Conservation (phyloP, 2,113 vertebrate species). For the Talpa occidentalis region DNA sequence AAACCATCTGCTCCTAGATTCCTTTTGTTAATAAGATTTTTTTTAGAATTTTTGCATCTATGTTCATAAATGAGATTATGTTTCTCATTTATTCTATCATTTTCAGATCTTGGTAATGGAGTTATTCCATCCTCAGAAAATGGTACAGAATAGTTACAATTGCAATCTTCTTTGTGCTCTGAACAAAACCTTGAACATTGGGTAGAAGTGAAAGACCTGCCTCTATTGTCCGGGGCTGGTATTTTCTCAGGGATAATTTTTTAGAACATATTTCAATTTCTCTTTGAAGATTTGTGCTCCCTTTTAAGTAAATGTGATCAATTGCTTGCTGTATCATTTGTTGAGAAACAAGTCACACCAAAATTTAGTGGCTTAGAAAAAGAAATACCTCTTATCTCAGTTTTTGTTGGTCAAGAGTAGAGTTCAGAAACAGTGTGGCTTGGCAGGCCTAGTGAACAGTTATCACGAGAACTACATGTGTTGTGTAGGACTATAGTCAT, state of each 20-base stretch:
- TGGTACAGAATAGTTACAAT: background rate
- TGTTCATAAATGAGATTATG: conserved; percentile 9
- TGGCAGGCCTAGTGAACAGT: background rate
- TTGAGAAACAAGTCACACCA: background rate
- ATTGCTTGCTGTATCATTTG: background rate
- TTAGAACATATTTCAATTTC: background rate
- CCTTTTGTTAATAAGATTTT: background rate
- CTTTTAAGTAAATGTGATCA: background rate
- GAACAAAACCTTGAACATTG: background rate
- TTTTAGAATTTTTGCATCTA: background rate
- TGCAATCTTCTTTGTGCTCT: conserved; percentile 20
- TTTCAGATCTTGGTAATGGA: background rate
- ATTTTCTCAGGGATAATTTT: background rate
- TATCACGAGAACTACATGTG: background rate
- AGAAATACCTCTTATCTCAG: background rate
- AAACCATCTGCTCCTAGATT: background rate
- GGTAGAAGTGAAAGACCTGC: background rate
- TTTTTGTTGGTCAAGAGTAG: background rate
- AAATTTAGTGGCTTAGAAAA: background rate
- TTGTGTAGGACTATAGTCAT: background rate
- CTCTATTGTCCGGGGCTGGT: background rate
- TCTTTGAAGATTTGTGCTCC: background rate
- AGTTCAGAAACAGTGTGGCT: background rate
- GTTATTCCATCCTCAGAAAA: background rate
- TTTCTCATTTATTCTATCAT: background rate